These are phyloP conservation scores for Zygothrica quintamaculata DNA, from an alignment of 2,888 invertebrate genomes.

Conservation along the genomic window DNA sequence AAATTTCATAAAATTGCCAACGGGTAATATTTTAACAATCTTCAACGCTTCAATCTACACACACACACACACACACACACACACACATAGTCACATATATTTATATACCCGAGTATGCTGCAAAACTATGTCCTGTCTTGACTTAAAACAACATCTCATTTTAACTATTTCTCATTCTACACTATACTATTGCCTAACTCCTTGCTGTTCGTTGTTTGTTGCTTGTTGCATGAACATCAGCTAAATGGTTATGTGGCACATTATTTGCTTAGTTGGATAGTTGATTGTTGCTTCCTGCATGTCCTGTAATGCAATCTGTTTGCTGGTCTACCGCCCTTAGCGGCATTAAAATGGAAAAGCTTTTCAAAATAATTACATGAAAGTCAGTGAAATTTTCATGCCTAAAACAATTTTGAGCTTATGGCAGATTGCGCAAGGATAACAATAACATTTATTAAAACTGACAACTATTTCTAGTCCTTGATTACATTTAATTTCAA, in stretches of 20 bases:
- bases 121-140: background rate
- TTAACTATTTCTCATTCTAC: background rate
- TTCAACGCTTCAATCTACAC: background rate
- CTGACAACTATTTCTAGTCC: too few relatives aligned
- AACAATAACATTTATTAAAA: constrained; percentile 19
- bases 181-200: constrained; percentile 1
- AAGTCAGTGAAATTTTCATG: constrained; percentile 51
- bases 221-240: constrained; percentile 26
- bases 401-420: constrained; percentile 15
- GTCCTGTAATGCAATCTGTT: constrained; percentile 62
- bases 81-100: background rate
- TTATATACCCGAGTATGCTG: background rate
- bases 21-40: constrained; percentile 26
- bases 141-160: constrained; percentile 24
- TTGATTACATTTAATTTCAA: too few relatives aligned
- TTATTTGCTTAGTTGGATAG: background rate
- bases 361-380: constrained; percentile 72
- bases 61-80: constrained; percentile 7
- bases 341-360: constrained; percentile 57
- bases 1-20: constrained; percentile 68
- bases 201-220: background rate
- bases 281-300: background rate
- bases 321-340: constrained; percentile 54
- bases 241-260: constrained; percentile 1
- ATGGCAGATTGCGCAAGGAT: constrained; percentile 32